Evolutionary conservation across 2,113 vertebrate genomes (phyloP).

Genomic region (Sylvilagus bachmani): DNA sequence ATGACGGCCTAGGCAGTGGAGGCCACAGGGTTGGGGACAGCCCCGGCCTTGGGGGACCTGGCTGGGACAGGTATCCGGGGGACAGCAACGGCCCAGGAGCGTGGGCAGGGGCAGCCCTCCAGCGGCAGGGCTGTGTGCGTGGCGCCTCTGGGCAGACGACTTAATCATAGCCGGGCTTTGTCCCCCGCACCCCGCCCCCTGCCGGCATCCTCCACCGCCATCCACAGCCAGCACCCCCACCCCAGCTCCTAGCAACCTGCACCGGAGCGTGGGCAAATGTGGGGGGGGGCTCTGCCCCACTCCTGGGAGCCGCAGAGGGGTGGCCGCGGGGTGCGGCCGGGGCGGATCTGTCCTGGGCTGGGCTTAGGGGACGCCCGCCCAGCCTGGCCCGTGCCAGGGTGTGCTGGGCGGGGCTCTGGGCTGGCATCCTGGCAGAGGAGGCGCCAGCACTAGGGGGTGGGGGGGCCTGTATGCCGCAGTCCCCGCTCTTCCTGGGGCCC

Average conservation of each 20-base stretch:
- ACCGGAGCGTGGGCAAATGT: constrained; percentile 58
- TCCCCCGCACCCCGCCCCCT: constrained; percentile 42
- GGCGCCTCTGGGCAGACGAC: constrained; percentile 66
- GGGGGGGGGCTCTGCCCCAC: background rate
- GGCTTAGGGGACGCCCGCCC: background rate
- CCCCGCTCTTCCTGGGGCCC: constrained; percentile 73
- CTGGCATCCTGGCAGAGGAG: constrained; percentile 62
- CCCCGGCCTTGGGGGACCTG: too few relatives aligned
- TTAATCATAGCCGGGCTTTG: constrained; percentile 78
- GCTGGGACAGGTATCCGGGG: accelerated
- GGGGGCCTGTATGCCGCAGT: background rate
- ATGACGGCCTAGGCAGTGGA: background rate
- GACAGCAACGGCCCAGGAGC: accelerated
- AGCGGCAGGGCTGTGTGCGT: background rate
- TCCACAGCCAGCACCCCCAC: background rate
- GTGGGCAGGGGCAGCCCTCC: background rate
- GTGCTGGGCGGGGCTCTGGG: constrained; percentile 59
- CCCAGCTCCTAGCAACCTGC: constrained; percentile 76
- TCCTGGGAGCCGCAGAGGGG: constrained; percentile 70
- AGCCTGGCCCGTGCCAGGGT: constrained; percentile 51
- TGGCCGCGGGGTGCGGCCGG: constrained; percentile 62
- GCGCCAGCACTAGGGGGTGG: background rate
- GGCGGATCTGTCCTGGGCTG: background rate
- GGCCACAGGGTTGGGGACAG: background rate
- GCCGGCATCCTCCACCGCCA: background rate